Evolutionary conservation across 2,888 invertebrate species (phyloP), one percentile per base, ranked within the genome.

Genomic region (Tortrix viridana): DNA sequence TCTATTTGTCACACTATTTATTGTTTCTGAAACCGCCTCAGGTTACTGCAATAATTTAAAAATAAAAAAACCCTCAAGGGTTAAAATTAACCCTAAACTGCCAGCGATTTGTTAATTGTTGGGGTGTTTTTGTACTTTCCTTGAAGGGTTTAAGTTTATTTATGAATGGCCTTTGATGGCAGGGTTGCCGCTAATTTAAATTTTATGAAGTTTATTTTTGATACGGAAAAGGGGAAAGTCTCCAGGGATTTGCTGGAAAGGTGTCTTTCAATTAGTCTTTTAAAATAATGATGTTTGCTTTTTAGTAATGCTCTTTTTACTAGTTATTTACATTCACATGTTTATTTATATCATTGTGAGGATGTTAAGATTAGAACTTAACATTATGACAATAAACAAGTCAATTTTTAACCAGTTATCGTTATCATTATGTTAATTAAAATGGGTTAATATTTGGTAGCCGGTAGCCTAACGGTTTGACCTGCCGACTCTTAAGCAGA

Each of bases 21-120:
- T 87, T 88, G 86, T 87, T 83, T 75, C 74, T 74, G 48, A 74
- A 74, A 75, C 69, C 76, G 80, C 77, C 77, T 89, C 85, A 78
- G 71, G 81, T 88, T 87, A 87, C 88, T 65, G 75, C 79, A 80
- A 76, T 77, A 74, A 78, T 74, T 79, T 75, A 69, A 72, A 74
- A 72, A 72, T 73, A 77, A 78, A 77, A 72, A 79, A 72, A 71
- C 73, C 71, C 75, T 74, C 71, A 87, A 76, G 75, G 80, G 81
- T 82, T 88, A 89, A 88, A 88, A 80, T 88, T 88, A 90, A 88
- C 88, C 88, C 86, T 79, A 81, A 84, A 85, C 80, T 79, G 81
- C 82, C 75, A 82, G 77, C 86, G 77, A 89, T 90, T 90, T 88
- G 91, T 89, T 91, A 90, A 91, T 91, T 89, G 91, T 89, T 84